Base-by-base conservation (phyloP, 2,113 vertebrate genomes). In the Elgaria multicarinata region DNA sequence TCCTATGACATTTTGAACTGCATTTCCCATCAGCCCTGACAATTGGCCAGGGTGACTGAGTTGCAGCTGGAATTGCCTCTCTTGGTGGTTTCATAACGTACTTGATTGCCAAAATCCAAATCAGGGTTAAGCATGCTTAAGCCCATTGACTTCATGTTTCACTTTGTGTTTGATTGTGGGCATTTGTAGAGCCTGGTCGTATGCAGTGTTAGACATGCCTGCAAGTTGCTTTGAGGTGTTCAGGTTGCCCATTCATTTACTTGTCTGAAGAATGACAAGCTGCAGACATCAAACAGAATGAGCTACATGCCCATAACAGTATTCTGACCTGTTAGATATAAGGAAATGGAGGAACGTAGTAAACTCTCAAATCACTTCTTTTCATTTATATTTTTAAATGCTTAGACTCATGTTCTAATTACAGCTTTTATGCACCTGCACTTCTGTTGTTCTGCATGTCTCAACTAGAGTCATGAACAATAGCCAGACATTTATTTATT, bases 341-440 rank as follows among this genome's bases (percentile, higher is more conserved):
- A 93, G 90, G 71, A 93, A 85, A 8, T 76, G 87, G 31, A 82
- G 71, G 80, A 91, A 90, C 92, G 87, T 46, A n/a, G 75, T 92
- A 93, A 93, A 81, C 53, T 24, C 53, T 85, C 89, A 94, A 95
- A 86, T 89, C 88, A 66, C 77, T 77, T 89, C 50, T 90, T 93
- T 93, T 94, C 94, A 95, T 91, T 94, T 89, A 78, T 91, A 85
- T 91, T 94, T 94, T 92, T 81, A 95, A 91, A 95, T 87, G 86
- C 83, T 91, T 92, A 89, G 86, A 81, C 55, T 77, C 86, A 87
- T 82, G 90, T 89, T 94, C 33, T 96, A 95, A 96, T 93, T 96
- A 91, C 91, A 93, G 88, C 13, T 92, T 91, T 96, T 93, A 95
- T 93, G 93, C 90, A 93, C 92, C 93, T 33, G 87, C 93, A 74